These are phyloP conservation scores for Hirudinaria manillensis DNA, from an alignment of 2,888 invertebrate genomes.

Conservation along the genomic window DNA sequence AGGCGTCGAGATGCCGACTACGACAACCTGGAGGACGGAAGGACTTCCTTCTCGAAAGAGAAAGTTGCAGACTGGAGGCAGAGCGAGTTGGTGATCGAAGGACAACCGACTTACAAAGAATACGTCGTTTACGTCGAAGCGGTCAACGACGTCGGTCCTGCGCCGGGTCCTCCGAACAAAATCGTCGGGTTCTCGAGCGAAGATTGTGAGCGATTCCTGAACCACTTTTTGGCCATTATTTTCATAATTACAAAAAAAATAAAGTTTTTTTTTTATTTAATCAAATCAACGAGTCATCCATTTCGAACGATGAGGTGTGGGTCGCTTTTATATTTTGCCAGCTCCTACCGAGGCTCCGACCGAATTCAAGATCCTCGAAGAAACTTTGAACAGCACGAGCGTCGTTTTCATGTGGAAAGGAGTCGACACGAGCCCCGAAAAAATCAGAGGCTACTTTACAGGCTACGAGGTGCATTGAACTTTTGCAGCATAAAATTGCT, in stretches of 20 bases:
- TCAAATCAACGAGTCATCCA: too few relatives aligned
- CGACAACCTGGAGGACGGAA: conserved; percentile 25
- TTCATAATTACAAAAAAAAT: too few relatives aligned
- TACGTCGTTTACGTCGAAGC: conserved; percentile 86
- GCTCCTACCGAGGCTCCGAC: conserved; percentile 20
- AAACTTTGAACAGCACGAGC: conserved; percentile 72
- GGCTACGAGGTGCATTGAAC: conserved; percentile 70
- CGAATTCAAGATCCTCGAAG: conserved; percentile 42
- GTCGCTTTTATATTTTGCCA: neutral
- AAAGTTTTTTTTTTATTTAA: too few relatives aligned
- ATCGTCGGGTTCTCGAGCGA: conserved; percentile 27
- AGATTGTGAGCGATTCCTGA: conserved; percentile 19
- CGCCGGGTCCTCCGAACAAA: conserved; percentile 60
- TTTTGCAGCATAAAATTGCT: neutral
- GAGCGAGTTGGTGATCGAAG: conserved; percentile 65
- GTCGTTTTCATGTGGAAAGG: conserved; percentile 83
- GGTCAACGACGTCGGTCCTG: conserved; percentile 78
- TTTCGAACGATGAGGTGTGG: too few relatives aligned
- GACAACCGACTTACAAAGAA: conserved; percentile 75
- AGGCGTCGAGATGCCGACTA: conserved; percentile 61
- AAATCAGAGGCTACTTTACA: conserved; percentile 78
- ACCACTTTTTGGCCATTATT: neutral
- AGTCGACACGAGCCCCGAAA: conserved; percentile 59
- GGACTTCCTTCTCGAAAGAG: neutral
- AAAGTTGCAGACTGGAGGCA: conserved; percentile 71